phyloP scores from a whole-genome alignment of 2,888 invertebrate species.

The Orthonevra nobilis region DNA sequence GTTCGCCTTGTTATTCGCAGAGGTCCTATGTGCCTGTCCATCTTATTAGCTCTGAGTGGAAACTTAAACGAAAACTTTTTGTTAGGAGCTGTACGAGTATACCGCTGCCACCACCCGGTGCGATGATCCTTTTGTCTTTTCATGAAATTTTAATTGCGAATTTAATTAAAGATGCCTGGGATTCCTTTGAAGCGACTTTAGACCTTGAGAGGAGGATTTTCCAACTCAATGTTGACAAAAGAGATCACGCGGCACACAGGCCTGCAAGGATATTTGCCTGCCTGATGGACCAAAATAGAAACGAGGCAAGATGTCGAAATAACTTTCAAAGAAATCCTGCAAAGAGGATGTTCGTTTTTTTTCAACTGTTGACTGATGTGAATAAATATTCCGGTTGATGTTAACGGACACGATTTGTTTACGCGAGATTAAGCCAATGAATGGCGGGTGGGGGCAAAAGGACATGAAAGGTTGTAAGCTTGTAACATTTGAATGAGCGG shows the following conservation, averaged over 20 bases:
- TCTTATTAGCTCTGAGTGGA: slow-evolving; percentile 50
- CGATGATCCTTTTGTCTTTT: slow-evolving; percentile 64
- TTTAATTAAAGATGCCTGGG: slow-evolving; percentile 77
- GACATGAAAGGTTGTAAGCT: slow-evolving; percentile 18
- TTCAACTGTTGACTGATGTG: slow-evolving; percentile 45
- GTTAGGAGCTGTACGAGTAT: not conserved
- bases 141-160: slow-evolving; percentile 76
- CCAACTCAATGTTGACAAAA: slow-evolving; percentile 60
- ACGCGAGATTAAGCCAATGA: slow-evolving; percentile 74
- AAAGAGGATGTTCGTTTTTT: slow-evolving; percentile 23
- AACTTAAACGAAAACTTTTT: slow-evolving; percentile 56
- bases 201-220: slow-evolving; percentile 41
- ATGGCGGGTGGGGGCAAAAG: not conserved
- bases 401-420: slow-evolving; percentile 73
- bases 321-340: slow-evolving; percentile 18
- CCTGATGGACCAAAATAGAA: slow-evolving; percentile 26
- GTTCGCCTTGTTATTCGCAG: slow-evolving; percentile 28
- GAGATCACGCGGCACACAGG: slow-evolving; percentile 51
- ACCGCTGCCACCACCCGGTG: slow-evolving; percentile 1
- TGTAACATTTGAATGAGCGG: not conserved
- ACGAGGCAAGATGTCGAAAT: not conserved
- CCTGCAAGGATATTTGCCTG: slow-evolving; percentile 46
- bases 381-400: slow-evolving; percentile 62
- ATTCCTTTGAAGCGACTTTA: slow-evolving; percentile 75
- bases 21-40: slow-evolving; percentile 40